Conservation (phyloP, 2,797 vertebrate genomes). For the Odontamblyopus lacepedii region DNA sequence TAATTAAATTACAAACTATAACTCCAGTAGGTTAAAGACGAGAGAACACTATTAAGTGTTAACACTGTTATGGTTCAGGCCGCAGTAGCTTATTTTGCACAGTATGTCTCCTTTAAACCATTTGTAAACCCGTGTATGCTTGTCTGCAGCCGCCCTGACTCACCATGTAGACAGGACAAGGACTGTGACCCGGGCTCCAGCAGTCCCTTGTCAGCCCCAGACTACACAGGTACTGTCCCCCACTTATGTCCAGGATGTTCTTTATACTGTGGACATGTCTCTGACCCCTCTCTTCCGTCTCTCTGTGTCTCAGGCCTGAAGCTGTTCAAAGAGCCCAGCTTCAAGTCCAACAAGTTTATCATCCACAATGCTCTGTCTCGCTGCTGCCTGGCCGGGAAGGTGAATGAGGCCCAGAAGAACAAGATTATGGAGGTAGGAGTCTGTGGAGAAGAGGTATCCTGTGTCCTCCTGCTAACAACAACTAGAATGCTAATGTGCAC, state of each 20-base stretch:
- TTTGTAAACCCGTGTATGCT: neutral
- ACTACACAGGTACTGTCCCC: conserved; percentile 83
- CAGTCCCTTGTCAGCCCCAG: conserved; percentile 83
- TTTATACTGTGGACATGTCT: neutral
- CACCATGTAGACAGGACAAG: conserved; percentile 82
- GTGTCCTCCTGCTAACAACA: too few relatives aligned
- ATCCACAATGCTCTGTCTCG: conserved; percentile 90
- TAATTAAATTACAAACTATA: too few relatives aligned
- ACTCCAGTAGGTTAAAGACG: too few relatives aligned
- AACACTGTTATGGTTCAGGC: too few relatives aligned
- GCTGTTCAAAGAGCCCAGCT: conserved; percentile 91
- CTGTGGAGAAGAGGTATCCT: too few relatives aligned
- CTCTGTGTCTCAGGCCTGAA: conserved; percentile 78
- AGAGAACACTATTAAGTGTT: too few relatives aligned
- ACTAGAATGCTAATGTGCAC: too few relatives aligned
- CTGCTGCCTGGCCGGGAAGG: conserved; percentile 91
- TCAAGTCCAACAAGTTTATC: conserved; percentile 94
- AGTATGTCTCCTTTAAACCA: too few relatives aligned
- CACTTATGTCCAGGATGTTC: neutral
- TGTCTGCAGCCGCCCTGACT: conserved; percentile 67
- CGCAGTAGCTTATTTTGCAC: too few relatives aligned
- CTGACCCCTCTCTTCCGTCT: neutral
- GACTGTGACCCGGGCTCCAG: conserved; percentile 84
- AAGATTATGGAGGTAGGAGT: conserved; percentile 85
- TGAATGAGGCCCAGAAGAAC: conserved; percentile 89